Evolutionary conservation across 2,113 vertebrate species (phyloP).

Genomic region (Myrmecobius fasciatus): DNA sequence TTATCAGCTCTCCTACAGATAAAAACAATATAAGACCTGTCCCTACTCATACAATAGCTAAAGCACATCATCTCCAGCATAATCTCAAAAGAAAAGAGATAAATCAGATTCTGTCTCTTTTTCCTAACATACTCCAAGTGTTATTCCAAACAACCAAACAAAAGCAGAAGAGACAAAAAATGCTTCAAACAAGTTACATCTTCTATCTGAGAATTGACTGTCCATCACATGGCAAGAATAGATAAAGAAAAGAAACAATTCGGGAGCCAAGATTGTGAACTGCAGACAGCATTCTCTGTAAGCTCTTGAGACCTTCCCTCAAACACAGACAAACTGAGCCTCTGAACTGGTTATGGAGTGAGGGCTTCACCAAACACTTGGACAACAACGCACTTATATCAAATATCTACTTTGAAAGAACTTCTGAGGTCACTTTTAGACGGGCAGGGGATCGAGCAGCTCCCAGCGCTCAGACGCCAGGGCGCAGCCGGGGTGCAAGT

Average conservation of each 20-base stretch:
- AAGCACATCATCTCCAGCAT: background rate
- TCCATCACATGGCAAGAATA: background rate
- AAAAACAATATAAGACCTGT: background rate
- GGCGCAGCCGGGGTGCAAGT: no score
- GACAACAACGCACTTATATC: no score
- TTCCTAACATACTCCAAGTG: background rate
- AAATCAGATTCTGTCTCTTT: background rate
- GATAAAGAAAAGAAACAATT: background rate
- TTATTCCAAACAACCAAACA: slow-evolving; percentile 1
- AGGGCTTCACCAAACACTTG: no score
- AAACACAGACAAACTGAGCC: no score
- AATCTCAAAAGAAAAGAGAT: background rate
- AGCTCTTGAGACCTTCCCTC: no score
- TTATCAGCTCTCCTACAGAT: background rate
- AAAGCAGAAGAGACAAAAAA: background rate
- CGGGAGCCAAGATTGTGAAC: no score
- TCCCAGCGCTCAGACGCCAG: no score
- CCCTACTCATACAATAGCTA: background rate
- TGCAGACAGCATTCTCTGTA: no score
- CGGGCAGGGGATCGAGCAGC: no score
- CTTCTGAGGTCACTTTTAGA: no score
- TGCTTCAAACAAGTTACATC: background rate
- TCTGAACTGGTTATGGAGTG: no score
- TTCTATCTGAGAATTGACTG: background rate
- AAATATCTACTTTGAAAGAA: no score